These are phyloP conservation scores for Myotis davidii DNA, from an alignment of 2,113 vertebrate species.

Conservation along the genomic window DNA sequence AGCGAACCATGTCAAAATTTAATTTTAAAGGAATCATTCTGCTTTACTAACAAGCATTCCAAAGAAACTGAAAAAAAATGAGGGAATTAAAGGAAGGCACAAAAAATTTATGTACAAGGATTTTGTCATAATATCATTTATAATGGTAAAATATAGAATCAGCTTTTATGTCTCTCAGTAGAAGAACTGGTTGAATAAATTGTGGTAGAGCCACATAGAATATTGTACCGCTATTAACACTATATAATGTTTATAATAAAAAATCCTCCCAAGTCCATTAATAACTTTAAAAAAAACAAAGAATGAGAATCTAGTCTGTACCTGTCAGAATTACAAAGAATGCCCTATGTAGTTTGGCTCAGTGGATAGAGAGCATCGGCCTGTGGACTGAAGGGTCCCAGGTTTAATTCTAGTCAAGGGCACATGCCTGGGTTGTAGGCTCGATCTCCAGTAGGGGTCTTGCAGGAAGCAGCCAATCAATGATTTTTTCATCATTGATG, in stretches of 20 bases:
- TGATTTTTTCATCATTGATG: no score
- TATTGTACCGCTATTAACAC: neutral
- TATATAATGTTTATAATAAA: neutral
- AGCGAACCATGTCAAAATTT: neutral
- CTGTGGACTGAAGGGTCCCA: no score
- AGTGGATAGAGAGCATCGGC: no score
- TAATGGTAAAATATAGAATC: neutral
- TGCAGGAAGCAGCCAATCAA: no score
- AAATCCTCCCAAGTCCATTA: neutral
- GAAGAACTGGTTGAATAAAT: neutral
- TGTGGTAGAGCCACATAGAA: neutral
- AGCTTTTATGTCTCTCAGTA: neutral
- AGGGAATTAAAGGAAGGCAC: neutral
- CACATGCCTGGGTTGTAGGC: no score
- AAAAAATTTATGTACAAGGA: neutral
- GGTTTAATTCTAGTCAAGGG: no score
- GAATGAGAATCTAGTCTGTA: neutral
- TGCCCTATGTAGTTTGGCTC: neutral
- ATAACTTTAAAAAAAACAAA: neutral
- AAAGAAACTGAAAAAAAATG: conserved; percentile 45
- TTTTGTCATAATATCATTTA: neutral
- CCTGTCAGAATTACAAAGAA: neutral
- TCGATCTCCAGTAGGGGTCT: no score
- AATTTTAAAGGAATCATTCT: neutral
- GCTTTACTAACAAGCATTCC: neutral